A percentile compares a stretch with the other conserved stretches of the same genome.
phyloP scores from a whole-genome alignment of 2,888 invertebrate species.

The Anthoptus insignis region DNA sequence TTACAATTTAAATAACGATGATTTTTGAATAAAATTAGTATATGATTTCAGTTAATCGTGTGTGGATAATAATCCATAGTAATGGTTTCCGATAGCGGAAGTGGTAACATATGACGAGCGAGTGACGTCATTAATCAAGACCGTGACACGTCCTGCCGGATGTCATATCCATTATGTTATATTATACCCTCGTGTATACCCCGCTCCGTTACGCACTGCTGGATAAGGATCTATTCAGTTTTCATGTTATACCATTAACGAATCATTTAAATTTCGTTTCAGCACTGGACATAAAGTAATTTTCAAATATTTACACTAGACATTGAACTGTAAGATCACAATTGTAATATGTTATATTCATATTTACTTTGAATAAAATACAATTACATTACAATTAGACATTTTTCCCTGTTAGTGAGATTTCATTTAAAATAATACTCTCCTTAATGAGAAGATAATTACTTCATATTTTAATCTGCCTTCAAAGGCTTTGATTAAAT shows the following conservation, averaged over 20 bases:
- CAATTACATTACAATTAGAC: too few relatives aligned
- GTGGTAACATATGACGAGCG: constrained; percentile 69
- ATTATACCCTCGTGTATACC: constrained; percentile 31
- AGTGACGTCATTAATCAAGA: constrained; percentile 70
- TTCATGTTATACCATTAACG: constrained; percentile 1
- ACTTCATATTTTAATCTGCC: too few relatives aligned
- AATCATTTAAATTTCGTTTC: background rate
- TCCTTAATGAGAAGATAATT: too few relatives aligned
- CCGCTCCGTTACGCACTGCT: constrained; percentile 26
- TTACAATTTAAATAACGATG: background rate
- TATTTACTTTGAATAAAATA: too few relatives aligned
- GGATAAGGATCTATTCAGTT: constrained; percentile 26
- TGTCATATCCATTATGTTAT: constrained; percentile 66
- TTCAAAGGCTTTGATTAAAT: too few relatives aligned
- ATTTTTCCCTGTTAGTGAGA: too few relatives aligned
- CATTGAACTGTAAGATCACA: too few relatives aligned
- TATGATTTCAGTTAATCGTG: background rate
- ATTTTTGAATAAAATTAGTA: background rate
- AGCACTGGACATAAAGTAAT: background rate
- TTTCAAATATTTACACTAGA: background rate
- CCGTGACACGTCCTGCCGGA: constrained; percentile 67
- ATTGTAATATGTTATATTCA: too few relatives aligned
- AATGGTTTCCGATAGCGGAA: constrained; percentile 53
- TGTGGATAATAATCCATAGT: constrained; percentile 19
- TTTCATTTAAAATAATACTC: too few relatives aligned